Base-by-base conservation (phyloP, 2,888 invertebrate genomes). In the Epirrita christyi region DNA sequence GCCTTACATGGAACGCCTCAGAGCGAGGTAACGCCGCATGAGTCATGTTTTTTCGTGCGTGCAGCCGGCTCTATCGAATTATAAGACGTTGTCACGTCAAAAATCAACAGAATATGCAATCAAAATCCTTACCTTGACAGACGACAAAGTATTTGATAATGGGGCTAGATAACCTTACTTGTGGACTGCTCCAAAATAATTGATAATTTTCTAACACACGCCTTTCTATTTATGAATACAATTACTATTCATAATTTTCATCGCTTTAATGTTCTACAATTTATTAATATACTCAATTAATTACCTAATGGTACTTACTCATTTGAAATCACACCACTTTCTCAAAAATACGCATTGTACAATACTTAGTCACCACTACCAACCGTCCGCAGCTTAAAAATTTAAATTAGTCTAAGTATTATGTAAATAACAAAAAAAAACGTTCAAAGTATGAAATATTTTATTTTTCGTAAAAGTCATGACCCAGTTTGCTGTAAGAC, bases 241-340 rank as follows among this genome's bases (percentile, higher is more conserved):
- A 21, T 41, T 29, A 37, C 29, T 9, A 49, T n/a, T n/a, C n/a
- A n/a, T n/a, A n/a, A n/a, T 48, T 14, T 21, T 11, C 27, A 29
- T 28, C 27, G 42, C 42, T n/a, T 2, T 57, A 52, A 57, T 52
- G 43, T 43, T 51, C 27, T 43, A 34, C 48, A 53, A 57, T 53
- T 57, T 44, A 34, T 48, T 57, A 52, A 52, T 52, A 11, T 8
- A 14, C 7, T 38, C 6, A 14, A 38, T 38, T 13, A 38, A 38
- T 9, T 14, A 38, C 6, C 5, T 38, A 14, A 38, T 38, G 14
- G 11, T 11, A 11, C n/a, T 11, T 11, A 11, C n/a, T 6, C 21
- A 21, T 21, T 21, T 2, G 2, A 21, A 21, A 21, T 21, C 21
- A 21, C 21, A 21, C 2, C 2, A 9, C 14, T 38, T 38, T 14